Evolutionary conservation across 2,797 vertebrate species (phyloP).

Genomic region (Coilia nasus): DNA sequence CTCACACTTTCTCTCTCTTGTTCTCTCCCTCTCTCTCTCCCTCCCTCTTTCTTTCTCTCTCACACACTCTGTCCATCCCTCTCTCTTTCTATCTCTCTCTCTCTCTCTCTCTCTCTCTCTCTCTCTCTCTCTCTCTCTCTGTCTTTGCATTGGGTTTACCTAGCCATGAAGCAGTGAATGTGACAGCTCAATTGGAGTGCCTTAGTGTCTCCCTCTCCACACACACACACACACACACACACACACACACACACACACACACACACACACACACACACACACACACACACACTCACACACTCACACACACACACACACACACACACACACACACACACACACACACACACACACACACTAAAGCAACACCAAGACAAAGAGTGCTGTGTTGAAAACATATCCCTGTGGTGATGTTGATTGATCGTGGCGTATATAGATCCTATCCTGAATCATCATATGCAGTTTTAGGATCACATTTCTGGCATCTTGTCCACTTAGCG

Average conservation of each 20-base stretch:
- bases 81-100: too few species aligned
- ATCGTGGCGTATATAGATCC: slow-evolving; percentile 45
- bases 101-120: too few species aligned
- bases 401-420: slow-evolving; percentile 60
- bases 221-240: slow-evolving; percentile 34
- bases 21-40: too few species aligned
- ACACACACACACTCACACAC: slow-evolving; percentile 8
- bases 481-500: background rate
- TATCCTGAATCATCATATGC: background rate
- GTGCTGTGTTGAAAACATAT: slow-evolving; percentile 30
- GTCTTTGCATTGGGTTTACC: slow-evolving; percentile 59
- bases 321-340: background rate
- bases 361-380: slow-evolving; percentile 42
- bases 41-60: too few species aligned
- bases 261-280: background rate
- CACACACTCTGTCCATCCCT: too few species aligned
- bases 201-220: slow-evolving; percentile 50
- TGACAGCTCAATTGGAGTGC: slow-evolving; percentile 70
- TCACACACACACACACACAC: background rate
- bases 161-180: slow-evolving; percentile 68
- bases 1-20: too few species aligned
- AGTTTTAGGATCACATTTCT: background rate
- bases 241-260: background rate
- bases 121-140: slow-evolving; percentile 41
- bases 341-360: background rate